Conservation (phyloP, 2,113 vertebrate species). For the Lynx canadensis region DNA sequence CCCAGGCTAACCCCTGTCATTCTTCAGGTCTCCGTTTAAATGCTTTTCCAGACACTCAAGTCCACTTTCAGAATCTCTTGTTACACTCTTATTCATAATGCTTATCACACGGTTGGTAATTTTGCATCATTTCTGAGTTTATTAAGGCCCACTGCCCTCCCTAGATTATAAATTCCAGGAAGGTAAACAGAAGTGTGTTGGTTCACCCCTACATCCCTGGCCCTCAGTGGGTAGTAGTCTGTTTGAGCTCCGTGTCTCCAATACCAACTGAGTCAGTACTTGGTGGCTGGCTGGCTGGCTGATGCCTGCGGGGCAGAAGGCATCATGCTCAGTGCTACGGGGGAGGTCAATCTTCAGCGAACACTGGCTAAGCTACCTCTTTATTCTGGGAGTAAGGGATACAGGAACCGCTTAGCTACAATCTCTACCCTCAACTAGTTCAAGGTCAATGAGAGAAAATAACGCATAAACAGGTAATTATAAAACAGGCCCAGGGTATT, state of each 20-base stretch:
- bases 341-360: neutral
- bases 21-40: neutral
- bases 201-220: neutral
- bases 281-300: neutral
- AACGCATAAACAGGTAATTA: neutral
- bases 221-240: neutral
- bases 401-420: neutral
- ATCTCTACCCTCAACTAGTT: neutral
- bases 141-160: neutral
- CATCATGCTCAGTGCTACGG: neutral
- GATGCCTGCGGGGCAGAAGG: neutral
- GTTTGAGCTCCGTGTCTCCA: neutral
- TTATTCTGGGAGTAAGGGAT: neutral
- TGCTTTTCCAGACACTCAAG: neutral
- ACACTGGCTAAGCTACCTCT: neutral
- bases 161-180: neutral
- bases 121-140: neutral
- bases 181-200: neutral
- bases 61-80: neutral
- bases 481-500: neutral
- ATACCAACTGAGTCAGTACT: neutral
- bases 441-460: neutral
- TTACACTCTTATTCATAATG: neutral
- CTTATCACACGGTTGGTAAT: neutral
- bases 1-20: neutral